These are phyloP conservation scores for Drosophila fuyamai DNA, from an alignment of 1,140 invertebrate species.

Conservation along the genomic window DNA sequence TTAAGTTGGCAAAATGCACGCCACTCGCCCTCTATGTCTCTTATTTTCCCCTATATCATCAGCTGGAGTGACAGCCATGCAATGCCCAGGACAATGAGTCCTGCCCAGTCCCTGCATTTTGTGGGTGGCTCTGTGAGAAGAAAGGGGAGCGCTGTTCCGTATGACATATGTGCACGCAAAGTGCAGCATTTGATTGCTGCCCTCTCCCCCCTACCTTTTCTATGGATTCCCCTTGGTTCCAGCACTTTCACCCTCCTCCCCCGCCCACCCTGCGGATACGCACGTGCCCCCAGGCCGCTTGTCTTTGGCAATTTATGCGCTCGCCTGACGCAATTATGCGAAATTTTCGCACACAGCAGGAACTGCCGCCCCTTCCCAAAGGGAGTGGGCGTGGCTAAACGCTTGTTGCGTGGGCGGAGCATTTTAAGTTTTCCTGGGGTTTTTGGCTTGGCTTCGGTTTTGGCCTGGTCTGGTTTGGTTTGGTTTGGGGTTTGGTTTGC, in stretches of 20 bases:
- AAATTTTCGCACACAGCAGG: constrained; percentile 79
- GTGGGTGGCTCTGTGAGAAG: neutral
- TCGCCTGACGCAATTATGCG: constrained; percentile 79
- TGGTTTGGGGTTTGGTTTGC: constrained; percentile 49
- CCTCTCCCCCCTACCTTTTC: constrained; percentile 18
- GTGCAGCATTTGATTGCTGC: constrained; percentile 71
- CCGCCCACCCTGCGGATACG: constrained; percentile 15
- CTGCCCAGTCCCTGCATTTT: constrained; percentile 14
- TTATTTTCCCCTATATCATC: neutral
- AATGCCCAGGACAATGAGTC: constrained; percentile 53
- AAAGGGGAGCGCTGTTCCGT: constrained; percentile 16
- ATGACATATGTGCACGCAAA: constrained; percentile 74
- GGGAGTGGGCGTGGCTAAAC: constrained; percentile 62
- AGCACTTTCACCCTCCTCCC: neutral
- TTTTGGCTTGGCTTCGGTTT: constrained; percentile 31
- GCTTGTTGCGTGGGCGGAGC: constrained; percentile 49
- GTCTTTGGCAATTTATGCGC: constrained; percentile 82
- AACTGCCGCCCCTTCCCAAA: constrained; percentile 7
- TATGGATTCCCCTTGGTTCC: constrained; percentile 35
- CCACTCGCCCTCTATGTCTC: neutral
- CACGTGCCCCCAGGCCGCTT: constrained; percentile 55
- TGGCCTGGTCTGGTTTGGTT: constrained; percentile 45
- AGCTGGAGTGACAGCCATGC: constrained; percentile 70
- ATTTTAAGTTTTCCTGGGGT: constrained; percentile 63
- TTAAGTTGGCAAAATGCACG: constrained; percentile 71